phyloP scores from a whole-genome alignment of 2,888 invertebrate genomes.

The Parnassius orleans region DNA sequence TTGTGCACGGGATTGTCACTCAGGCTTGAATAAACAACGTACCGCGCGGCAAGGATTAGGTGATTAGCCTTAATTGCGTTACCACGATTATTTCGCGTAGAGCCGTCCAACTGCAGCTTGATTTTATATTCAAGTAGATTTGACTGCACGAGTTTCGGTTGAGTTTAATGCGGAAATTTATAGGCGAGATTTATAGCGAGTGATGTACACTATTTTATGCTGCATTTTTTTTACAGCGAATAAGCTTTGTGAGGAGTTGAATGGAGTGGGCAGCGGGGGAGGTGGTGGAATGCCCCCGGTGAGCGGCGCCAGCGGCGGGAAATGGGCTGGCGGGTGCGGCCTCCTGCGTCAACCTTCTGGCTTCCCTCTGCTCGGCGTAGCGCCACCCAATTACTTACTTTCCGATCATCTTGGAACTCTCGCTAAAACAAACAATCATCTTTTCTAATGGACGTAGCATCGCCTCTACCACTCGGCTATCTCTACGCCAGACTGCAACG shows the following conservation, averaged over 20 bases:
- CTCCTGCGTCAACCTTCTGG: conserved; percentile 83
- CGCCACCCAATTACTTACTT: conserved; percentile 82
- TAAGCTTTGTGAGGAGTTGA: conserved; percentile 71
- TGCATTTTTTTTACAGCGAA: conserved; percentile 52
- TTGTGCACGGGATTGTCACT: conserved; percentile 80
- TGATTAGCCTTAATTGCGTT: conserved; percentile 79
- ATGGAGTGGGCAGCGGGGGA: conserved; percentile 65
- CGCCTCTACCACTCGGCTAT: conserved; percentile 20
- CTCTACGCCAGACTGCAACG: conserved; percentile 11
- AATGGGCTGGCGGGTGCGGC: conserved; percentile 83
- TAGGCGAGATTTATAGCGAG: too few relatives aligned
- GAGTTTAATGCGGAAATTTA: conserved; percentile 24
- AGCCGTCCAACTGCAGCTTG: conserved; percentile 65
- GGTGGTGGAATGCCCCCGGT: conserved; percentile 58
- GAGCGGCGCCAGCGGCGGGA: conserved; percentile 65
- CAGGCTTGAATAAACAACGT: conserved; percentile 80
- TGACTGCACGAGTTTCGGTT: conserved; percentile 59
- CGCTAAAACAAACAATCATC: conserved; percentile 82
- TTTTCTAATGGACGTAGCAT: conserved; percentile 78
- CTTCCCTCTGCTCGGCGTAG: conserved; percentile 81
- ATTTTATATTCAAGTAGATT: conserved; percentile 71
- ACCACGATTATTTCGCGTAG: conserved; percentile 77
- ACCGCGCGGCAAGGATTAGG: conserved; percentile 77
- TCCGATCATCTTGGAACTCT: conserved; percentile 83
- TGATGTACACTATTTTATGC: neutral